These are phyloP conservation scores for Stichopus horrens DNA, from an alignment of 53 echinoderm and acorn worm genomes.

Conservation along the genomic window DNA sequence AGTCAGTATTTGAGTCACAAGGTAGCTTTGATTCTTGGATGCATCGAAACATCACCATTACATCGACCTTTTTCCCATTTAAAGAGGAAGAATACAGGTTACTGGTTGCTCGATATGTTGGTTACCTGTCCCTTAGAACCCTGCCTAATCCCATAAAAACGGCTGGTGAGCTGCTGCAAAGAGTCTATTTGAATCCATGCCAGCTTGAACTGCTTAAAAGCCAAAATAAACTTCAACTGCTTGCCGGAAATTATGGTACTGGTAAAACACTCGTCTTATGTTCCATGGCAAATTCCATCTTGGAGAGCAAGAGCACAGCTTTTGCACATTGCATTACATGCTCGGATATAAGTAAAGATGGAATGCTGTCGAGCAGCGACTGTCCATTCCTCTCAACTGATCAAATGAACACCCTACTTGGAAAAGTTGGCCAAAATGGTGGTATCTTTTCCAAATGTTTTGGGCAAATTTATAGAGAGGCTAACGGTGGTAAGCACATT, in stretches of 20 bases:
- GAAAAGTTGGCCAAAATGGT: background rate
- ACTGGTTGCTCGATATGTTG: conserved; percentile 17
- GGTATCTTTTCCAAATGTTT: background rate
- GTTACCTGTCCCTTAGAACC: background rate
- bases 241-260: conserved; percentile 20
- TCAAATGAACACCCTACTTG: background rate
- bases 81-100: background rate
- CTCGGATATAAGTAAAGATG: conserved; percentile 11
- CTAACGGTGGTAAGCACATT: background rate
- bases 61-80: background rate
- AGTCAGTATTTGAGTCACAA: background rate
- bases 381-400: background rate
- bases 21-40: background rate
- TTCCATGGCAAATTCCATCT: background rate
- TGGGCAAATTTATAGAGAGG: background rate
- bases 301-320: background rate
- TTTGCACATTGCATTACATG: conserved; percentile 1
- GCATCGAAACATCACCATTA: background rate
- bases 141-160: conserved; percentile 18
- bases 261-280: conserved; percentile 3
- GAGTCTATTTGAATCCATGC: conserved; percentile 4
- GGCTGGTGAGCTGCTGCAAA: background rate
- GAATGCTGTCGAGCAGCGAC: background rate
- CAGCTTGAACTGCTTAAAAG: conserved; percentile 3
- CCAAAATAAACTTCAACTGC: conserved; percentile 9